Evolutionary conservation across 2,797 vertebrate genomes (phyloP).

Genomic region (Pseudotriccus pelzelni): DNA sequence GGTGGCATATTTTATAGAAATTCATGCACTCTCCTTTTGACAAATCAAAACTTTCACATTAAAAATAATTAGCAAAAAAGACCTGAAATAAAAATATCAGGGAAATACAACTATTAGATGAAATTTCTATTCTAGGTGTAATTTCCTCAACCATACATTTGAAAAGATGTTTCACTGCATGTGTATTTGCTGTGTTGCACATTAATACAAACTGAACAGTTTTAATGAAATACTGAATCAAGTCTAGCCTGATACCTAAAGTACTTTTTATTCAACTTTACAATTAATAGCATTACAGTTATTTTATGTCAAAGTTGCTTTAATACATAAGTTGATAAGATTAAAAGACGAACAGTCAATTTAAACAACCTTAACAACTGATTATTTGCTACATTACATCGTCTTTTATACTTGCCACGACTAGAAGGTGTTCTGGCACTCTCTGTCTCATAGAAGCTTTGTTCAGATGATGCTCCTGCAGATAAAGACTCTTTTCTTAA

Average conservation of each 20-base stretch:
- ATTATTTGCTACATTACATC: not conserved
- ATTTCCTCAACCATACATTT: not conserved
- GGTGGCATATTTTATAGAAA: not conserved
- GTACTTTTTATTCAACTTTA: not conserved
- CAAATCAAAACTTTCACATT: not conserved
- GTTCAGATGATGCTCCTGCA: conserved; percentile 81
- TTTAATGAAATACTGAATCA: not conserved
- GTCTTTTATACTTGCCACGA: conserved; percentile 81
- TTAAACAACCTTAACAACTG: not conserved
- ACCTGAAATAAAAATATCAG: not conserved
- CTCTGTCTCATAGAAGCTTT: conserved; percentile 92
- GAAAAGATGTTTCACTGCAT: not conserved
- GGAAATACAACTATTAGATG: not conserved
- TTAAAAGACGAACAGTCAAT: not conserved
- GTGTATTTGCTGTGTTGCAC: not conserved
- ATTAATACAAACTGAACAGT: not conserved
- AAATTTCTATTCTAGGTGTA: not conserved
- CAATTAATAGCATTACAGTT: not conserved
- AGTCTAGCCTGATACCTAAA: not conserved
- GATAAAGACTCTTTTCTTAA: conserved; percentile 88
- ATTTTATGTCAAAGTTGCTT: not conserved
- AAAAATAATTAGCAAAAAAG: not conserved
- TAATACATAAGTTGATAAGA: not conserved
- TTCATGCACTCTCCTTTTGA: not conserved
- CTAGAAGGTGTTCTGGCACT: conserved; percentile 90